These are phyloP conservation scores for Prunella himalayana DNA, from an alignment of 2,113 vertebrate species.

Conservation along the genomic window DNA sequence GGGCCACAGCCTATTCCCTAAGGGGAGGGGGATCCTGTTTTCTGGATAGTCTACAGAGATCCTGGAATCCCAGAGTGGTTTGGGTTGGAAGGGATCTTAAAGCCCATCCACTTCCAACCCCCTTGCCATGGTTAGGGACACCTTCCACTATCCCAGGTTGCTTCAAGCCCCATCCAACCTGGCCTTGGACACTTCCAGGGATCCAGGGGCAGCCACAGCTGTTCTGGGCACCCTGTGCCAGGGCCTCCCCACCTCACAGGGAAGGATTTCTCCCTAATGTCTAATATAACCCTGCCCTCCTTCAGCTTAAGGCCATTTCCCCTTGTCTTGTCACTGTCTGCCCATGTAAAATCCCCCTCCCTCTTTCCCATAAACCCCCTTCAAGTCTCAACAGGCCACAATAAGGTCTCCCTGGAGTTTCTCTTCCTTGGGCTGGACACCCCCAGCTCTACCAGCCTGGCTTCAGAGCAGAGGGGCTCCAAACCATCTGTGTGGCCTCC, in stretches of 20 bases:
- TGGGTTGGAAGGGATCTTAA: not conserved
- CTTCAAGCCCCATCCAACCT: rapidly evolving
- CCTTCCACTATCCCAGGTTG: rapidly evolving
- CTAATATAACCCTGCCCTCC: not conserved
- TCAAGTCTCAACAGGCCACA: not conserved
- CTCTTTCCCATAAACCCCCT: not conserved
- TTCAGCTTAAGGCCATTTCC: not conserved
- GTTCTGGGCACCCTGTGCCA: not conserved
- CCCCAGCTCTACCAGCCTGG: not conserved
- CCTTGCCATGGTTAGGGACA: not conserved
- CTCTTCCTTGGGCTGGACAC: not conserved
- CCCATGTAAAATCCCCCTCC: not conserved
- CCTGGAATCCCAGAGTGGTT: not conserved
- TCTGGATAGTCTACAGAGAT: not conserved
- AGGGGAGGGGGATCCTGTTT: not conserved
- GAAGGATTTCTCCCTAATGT: not conserved
- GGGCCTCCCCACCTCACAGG: rapidly evolving
- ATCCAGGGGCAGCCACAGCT: not conserved
- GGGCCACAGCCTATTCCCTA: not conserved
- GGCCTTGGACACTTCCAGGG: not conserved
- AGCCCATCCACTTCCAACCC: not conserved
- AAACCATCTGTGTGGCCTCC: not conserved
- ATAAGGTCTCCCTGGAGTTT: not conserved
- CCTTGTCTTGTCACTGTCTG: not conserved
- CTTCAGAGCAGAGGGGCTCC: not conserved